Conservation (phyloP, 1,140 invertebrate species). For the Colletes gigas region DNA sequence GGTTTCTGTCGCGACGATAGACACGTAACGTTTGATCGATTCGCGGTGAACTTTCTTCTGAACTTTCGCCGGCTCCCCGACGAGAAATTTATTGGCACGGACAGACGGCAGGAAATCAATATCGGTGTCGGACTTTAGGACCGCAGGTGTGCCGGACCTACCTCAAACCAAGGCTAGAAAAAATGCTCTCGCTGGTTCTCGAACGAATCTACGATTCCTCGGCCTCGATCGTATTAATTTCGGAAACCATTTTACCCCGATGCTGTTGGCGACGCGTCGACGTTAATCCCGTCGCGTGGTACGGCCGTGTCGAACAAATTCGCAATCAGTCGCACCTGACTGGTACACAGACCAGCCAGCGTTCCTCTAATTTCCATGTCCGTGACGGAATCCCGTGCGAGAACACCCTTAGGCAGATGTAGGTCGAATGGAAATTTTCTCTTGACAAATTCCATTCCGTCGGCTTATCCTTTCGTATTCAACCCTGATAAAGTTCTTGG, state of each 20-base stretch:
- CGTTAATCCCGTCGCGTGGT: background rate
- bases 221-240: too few relatives aligned
- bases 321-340: conserved; percentile 10
- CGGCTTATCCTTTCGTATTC: conserved; percentile 7
- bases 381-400: conserved; percentile 8
- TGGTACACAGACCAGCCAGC: background rate
- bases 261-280: background rate
- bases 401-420: background rate
- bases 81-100: conserved; percentile 38
- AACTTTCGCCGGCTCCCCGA: conserved; percentile 7
- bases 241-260: background rate
- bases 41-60: conserved; percentile 1
- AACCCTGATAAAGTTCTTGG: conserved; percentile 13
- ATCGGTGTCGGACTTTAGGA: conserved; percentile 20
- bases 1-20: too few relatives aligned
- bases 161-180: conserved; percentile 5
- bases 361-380: conserved; percentile 10
- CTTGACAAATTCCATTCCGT: conserved; percentile 28
- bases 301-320: conserved; percentile 12
- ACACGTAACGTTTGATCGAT: background rate
- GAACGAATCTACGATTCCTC: too few relatives aligned
- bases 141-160: conserved; percentile 11
- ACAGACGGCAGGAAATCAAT: conserved; percentile 49
- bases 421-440: conserved; percentile 34
- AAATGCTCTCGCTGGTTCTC: background rate